A percentile compares a stretch with the other conserved stretches of the same genome.
phyloP scores from a whole-genome alignment of 2,113 vertebrate species.

The Nannobrachium achirus region DNA sequence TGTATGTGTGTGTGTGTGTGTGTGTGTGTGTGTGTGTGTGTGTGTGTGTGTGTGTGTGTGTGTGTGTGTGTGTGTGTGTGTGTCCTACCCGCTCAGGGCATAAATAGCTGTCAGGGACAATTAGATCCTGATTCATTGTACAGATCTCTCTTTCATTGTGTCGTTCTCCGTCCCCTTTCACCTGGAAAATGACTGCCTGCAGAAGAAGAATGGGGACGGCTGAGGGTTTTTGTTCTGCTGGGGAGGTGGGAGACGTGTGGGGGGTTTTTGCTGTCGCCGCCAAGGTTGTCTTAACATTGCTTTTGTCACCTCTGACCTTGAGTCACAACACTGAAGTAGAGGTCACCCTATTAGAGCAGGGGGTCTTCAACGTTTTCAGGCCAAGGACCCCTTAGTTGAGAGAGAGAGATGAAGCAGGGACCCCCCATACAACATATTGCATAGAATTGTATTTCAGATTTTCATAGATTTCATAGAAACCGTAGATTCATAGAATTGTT shows the following conservation, averaged over 20 bases:
- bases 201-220: constrained; percentile 52
- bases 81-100: constrained; percentile 55
- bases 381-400: no score
- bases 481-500: no score
- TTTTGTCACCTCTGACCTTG: constrained; percentile 60
- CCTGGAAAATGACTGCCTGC: constrained; percentile 53
- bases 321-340: constrained; percentile 15
- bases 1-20: constrained; percentile 9
- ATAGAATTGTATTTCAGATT: no score
- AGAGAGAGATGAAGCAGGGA: no score
- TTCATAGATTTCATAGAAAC: no score
- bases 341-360: constrained; percentile 14
- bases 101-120: constrained; percentile 76
- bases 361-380: no score
- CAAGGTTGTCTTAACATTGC: constrained; percentile 14
- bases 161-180: constrained; percentile 57
- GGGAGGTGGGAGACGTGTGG: constrained; percentile 31
- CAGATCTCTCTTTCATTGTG: constrained; percentile 61
- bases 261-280: constrained; percentile 56
- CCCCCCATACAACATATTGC: no score
- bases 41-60: not conserved
- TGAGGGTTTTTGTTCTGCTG: constrained; percentile 47
- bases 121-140: constrained; percentile 77
- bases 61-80: not conserved
- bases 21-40: constrained; percentile 29